Percentiles rank a stretch among this genome's conserved stretches.
phyloP scores from a whole-genome alignment of 1,140 invertebrate species.

The Papilio helenus region DNA sequence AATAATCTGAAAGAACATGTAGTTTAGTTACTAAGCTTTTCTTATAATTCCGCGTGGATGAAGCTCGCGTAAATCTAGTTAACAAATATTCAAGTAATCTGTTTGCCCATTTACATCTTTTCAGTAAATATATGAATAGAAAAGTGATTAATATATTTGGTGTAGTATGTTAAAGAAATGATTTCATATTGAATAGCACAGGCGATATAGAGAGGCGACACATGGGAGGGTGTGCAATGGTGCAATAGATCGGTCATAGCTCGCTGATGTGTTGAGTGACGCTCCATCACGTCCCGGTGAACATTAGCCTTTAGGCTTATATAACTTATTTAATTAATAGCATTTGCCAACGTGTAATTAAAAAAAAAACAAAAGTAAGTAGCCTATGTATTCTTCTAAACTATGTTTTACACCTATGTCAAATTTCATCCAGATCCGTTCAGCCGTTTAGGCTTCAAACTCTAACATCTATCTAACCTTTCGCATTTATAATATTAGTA shows the following conservation, averaged over 20 bases:
- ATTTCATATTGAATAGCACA: constrained; percentile 39
- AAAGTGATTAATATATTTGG: constrained; percentile 16
- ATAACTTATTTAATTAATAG: constrained; percentile 50
- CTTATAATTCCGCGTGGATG: too few species aligned
- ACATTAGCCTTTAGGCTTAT: constrained; percentile 67
- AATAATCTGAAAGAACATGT: too few species aligned
- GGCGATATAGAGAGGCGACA: constrained; percentile 34
- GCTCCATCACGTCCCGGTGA: constrained; percentile 64
- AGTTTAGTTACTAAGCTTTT: too few species aligned
- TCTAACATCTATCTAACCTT: too few species aligned
- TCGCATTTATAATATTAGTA: too few species aligned
- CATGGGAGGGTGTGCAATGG: constrained; percentile 65
- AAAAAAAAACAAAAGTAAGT: too few species aligned
- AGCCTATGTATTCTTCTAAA: too few species aligned
- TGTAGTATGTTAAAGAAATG: constrained; percentile 24
- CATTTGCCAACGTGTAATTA: too few species aligned
- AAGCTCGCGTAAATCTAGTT: too few species aligned
- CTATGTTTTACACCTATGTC: too few species aligned
- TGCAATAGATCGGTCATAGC: constrained; percentile 64
- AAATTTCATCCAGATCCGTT: too few species aligned
- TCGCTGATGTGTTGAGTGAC: constrained; percentile 64
- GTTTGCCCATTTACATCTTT: neutral
- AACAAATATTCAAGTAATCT: neutral
- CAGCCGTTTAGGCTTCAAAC: too few species aligned
- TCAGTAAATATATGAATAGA: neutral